phyloP scores from a whole-genome alignment of 2,113 vertebrate genomes.

The Notothenia coriiceps region DNA sequence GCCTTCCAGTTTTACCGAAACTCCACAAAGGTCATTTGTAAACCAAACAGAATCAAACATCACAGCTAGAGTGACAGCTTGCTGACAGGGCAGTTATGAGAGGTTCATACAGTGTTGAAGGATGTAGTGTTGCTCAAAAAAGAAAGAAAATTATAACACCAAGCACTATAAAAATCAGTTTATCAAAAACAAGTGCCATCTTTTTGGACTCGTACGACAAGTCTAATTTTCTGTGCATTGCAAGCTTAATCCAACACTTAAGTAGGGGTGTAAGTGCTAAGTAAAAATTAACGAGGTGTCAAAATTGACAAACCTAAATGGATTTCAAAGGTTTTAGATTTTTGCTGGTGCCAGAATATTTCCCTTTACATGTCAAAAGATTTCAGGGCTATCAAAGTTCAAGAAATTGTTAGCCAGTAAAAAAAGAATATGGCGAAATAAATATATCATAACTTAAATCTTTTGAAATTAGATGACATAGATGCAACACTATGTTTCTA shows the following conservation, averaged over 20 bases:
- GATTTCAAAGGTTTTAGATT: neutral
- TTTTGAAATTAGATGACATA: slow-evolving; percentile 48
- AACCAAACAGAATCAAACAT: slow-evolving; percentile 25
- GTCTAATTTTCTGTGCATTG: slow-evolving; percentile 64
- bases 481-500: neutral
- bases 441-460: slow-evolving; percentile 56
- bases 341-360: slow-evolving; percentile 8
- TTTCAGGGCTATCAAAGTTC: neutral
- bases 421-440: slow-evolving; percentile 25
- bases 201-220: slow-evolving; percentile 33
- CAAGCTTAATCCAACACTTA: slow-evolving; percentile 74
- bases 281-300: neutral
- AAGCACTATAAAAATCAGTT: slow-evolving; percentile 61
- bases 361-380: slow-evolving; percentile 22
- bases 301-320: neutral
- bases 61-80: slow-evolving; percentile 17
- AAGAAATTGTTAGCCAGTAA: slow-evolving; percentile 26
- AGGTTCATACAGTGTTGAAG: slow-evolving; percentile 69
- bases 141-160: slow-evolving; percentile 1
- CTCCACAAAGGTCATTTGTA: slow-evolving; percentile 17
- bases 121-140: slow-evolving; percentile 90
- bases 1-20: slow-evolving; percentile 69
- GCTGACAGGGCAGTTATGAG: slow-evolving; percentile 29
- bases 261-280: slow-evolving; percentile 48
- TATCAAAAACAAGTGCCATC: slow-evolving; percentile 46